These are phyloP conservation scores for Eristalis arbustorum DNA, from an alignment of 2,888 invertebrate species.

Conservation along the genomic window DNA sequence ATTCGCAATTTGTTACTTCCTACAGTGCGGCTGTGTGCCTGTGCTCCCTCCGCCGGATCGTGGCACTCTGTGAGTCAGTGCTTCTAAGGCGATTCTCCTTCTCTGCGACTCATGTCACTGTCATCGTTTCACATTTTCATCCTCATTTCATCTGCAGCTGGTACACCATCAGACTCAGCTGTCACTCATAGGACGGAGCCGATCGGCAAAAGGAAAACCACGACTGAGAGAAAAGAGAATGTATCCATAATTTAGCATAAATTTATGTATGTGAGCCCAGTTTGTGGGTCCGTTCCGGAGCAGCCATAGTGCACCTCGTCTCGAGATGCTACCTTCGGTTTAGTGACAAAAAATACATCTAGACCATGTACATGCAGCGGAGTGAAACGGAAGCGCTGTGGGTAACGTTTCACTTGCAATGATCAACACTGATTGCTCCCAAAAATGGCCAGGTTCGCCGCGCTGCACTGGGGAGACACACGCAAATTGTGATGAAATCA, in stretches of 20 bases:
- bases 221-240: slow-evolving; percentile 30
- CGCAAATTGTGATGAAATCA: slow-evolving; percentile 64
- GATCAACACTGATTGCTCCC: slow-evolving; percentile 54
- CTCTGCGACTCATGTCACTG: slow-evolving; percentile 63
- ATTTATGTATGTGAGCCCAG: slow-evolving; percentile 24
- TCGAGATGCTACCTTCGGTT: neutral
- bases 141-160: slow-evolving; percentile 63
- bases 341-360: slow-evolving; percentile 5
- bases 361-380: slow-evolving; percentile 3
- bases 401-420: slow-evolving; percentile 28
- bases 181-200: slow-evolving; percentile 56
- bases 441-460: slow-evolving; percentile 47
- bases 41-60: neutral
- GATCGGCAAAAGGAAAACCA: slow-evolving; percentile 19
- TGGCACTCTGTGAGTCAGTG: neutral
- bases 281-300: slow-evolving; percentile 17
- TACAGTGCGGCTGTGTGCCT: neutral
- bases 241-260: slow-evolving; percentile 67
- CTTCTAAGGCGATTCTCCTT: slow-evolving; percentile 36
- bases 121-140: slow-evolving; percentile 68
- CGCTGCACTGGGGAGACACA: slow-evolving; percentile 32
- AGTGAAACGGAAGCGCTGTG: slow-evolving; percentile 50
- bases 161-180: slow-evolving; percentile 59
- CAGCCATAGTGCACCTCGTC: slow-evolving; percentile 54
- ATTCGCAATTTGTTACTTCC: slow-evolving; percentile 53